Base-by-base conservation (phyloP, 2,797 vertebrate species). In the Notolabrus celidotus region DNA sequence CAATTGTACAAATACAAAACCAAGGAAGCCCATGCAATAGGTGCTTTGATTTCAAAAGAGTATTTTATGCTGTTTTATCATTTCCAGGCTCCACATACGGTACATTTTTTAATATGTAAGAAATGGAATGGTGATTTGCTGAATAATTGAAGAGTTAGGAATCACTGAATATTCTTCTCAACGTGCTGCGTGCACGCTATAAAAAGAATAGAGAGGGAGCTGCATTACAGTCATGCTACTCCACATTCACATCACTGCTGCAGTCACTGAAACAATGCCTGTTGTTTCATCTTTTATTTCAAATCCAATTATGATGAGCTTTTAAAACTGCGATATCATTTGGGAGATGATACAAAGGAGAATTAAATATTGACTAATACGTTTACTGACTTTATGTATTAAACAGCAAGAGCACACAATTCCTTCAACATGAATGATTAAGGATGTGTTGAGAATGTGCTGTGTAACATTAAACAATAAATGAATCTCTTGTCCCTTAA, bases 21-120 rank as follows among this genome's bases (percentile, higher is more conserved):
- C 85, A 79, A 91, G 86, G 84, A 85, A 87, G 71, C 86, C 80
- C 25, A 83, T 87, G 92, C 89, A 92, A 93, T 91, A 93, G 89
- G 84, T 88, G 85, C 89, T 93, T 92, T 91, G 91, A 93, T 92
- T 93, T 90, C 79, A 87, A 93, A 93, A 89, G 61, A 80, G 88
- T 91, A 86, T 86, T 89, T 90, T 91, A 93, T 93, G 91, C 93
- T 91, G 88, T 94, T 95, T 94, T 92, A 94, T 94, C 93, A 84
- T 89, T 88, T 84, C 76, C 73, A 84, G 88, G 90, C 89, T 90
- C 86, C 88, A 89, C 83, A 86, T 71, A 86, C 19, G 61, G 77
- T 87, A 79, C 85, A 85, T 92, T 89, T 89, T 91, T 92, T 88
- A 87, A 89, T 88, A 88, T 88, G 87, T 88, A 91, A 92, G 89